A percentile compares a stretch with the other conserved stretches of the same genome.
Evolutionary conservation across 2,797 vertebrate genomes (phyloP).

Genomic region (Schizopygopsis malacanthus): DNA sequence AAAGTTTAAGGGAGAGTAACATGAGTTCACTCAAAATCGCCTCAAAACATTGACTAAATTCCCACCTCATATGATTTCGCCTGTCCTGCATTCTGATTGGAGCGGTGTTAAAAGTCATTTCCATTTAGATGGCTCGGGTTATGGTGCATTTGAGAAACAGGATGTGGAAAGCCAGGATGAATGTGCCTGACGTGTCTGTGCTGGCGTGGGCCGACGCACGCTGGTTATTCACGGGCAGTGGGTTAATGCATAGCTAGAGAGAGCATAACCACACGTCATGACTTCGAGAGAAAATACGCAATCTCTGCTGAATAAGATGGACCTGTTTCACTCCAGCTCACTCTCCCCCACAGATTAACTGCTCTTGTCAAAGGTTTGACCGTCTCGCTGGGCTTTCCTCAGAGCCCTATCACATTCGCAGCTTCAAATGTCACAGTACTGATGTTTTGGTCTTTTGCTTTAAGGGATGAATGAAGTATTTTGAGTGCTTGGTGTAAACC

Average conservation of each 20-base stretch:
- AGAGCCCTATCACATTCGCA: neutral
- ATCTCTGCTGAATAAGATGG: slow-evolving; percentile 50
- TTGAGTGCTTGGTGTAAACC: slow-evolving; percentile 32
- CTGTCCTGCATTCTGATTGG: slow-evolving; percentile 15
- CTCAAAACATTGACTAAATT: slow-evolving; percentile 1
- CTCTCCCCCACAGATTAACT: slow-evolving; percentile 24
- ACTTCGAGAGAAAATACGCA: slow-evolving; percentile 41
- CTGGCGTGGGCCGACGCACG: slow-evolving; percentile 1
- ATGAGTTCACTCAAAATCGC: slow-evolving; percentile 22
- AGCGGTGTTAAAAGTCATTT: slow-evolving; percentile 50
- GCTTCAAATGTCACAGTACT: slow-evolving; percentile 39
- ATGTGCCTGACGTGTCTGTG: slow-evolving; percentile 36
- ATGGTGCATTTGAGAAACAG: slow-evolving; percentile 50
- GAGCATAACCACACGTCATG: slow-evolving; percentile 54
- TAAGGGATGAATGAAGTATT: slow-evolving; percentile 30
- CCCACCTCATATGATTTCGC: slow-evolving; percentile 15
- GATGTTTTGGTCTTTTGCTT: slow-evolving; percentile 39
- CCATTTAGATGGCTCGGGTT: slow-evolving; percentile 57
- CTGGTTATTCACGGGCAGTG: slow-evolving; percentile 48
- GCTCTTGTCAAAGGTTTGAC: slow-evolving; percentile 17
- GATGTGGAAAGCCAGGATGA: slow-evolving; percentile 38
- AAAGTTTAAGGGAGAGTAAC: slow-evolving; percentile 23
- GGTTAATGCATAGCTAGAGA: slow-evolving; percentile 46
- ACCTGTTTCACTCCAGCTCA: slow-evolving; percentile 23
- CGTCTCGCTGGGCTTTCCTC: slow-evolving; percentile 26